These are phyloP conservation scores for Musca vetustissima DNA, from an alignment of 1,140 invertebrate genomes.

Conservation along the genomic window DNA sequence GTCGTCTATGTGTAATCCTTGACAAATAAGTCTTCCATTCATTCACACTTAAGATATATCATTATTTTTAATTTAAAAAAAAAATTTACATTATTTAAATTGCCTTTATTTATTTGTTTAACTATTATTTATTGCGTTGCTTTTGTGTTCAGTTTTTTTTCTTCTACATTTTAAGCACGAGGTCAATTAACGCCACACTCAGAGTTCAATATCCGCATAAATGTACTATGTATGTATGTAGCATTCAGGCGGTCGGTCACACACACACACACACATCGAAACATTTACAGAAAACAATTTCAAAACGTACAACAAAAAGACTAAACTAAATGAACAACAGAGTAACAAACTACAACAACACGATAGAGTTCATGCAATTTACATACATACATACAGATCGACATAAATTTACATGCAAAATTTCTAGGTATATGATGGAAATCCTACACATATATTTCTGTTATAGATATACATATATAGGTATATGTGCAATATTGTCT, in stretches of 20 bases:
- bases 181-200: conserved; percentile 53
- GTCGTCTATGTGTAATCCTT: no score
- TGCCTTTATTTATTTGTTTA: conserved; percentile 14
- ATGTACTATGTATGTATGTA: conserved; percentile 18
- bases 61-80: background rate
- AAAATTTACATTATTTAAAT: background rate
- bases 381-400: no score
- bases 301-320: background rate
- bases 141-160: conserved; percentile 39
- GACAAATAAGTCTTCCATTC: no score
- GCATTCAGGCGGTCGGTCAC: conserved; percentile 29
- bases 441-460: no score
- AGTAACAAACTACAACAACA: background rate
- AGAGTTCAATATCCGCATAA: conserved; percentile 54
- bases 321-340: conserved; percentile 21
- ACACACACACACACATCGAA: conserved; percentile 1
- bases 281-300: conserved; percentile 14
- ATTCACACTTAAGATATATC: conserved; percentile 6
- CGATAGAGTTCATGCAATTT: no score
- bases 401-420: no score
- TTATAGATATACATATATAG: no score
- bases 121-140: conserved; percentile 33
- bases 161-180: conserved; percentile 54
- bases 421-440: no score
- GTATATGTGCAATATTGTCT: no score